A percentile compares a stretch with the other conserved stretches of the same genome.
phyloP scores from a whole-genome alignment of 2,888 invertebrate genomes.

The Mystacides longicornis region DNA sequence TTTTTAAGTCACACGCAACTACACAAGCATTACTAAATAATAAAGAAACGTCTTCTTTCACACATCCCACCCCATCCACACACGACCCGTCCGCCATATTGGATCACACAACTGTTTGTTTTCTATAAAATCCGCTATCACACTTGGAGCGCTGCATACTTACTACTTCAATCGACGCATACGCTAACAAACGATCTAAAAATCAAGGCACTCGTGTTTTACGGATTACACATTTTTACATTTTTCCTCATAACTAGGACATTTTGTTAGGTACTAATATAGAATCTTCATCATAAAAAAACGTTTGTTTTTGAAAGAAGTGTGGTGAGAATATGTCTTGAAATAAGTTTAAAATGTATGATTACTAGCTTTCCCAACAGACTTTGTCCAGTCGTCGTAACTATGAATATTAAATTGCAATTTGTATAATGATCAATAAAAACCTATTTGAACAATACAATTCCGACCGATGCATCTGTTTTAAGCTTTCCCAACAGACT shows the following conservation, averaged over 20 bases:
- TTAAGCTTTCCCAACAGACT: no score
- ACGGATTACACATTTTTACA: neutral
- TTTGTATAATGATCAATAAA: no score
- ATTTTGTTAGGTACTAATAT: no score
- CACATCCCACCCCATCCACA: constrained; percentile 53
- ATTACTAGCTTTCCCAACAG: no score
- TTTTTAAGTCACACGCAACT: constrained; percentile 43
- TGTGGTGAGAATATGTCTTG: no score
- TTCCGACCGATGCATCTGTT: no score
- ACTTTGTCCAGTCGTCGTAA: no score
- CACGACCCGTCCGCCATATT: constrained; percentile 79
- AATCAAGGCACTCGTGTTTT: neutral
- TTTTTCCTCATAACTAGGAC: neutral
- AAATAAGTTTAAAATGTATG: no score
- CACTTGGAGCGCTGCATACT: neutral
- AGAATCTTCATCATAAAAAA: no score
- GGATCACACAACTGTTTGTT: constrained; percentile 58
- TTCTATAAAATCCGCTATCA: constrained; percentile 26
- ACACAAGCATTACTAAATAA: constrained; percentile 45
- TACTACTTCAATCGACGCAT: neutral
- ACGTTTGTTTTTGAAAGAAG: no score
- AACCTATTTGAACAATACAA: no score
- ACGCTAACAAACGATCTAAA: neutral
- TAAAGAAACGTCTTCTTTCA: constrained; percentile 50
- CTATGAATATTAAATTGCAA: no score